These are phyloP conservation scores for Drosophila equinoxialis DNA, from an alignment of 1,140 invertebrate species.

Conservation along the genomic window DNA sequence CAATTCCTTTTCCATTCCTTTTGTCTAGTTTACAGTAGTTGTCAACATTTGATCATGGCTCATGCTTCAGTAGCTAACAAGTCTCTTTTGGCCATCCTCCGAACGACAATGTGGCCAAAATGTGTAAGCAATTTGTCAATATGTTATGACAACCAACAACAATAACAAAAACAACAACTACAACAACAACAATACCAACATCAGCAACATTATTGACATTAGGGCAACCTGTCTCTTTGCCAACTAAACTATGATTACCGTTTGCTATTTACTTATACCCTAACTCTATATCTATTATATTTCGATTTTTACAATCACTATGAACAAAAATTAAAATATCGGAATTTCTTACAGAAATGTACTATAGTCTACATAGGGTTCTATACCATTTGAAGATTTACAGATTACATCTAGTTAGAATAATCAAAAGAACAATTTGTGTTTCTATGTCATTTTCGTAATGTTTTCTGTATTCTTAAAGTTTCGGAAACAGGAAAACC, in stretches of 20 bases:
- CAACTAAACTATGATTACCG: constrained; percentile 78
- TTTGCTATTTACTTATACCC: constrained; percentile 46
- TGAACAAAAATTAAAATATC: neutral
- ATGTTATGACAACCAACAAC: constrained; percentile 66
- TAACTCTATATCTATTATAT: constrained; percentile 3
- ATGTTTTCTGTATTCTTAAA: too few relatives aligned
- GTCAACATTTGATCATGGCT: constrained; percentile 65
- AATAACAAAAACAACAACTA: constrained; percentile 30
- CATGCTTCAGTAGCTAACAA: constrained; percentile 69
- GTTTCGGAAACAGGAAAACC: too few relatives aligned
- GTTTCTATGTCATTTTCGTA: too few relatives aligned
- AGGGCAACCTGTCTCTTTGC: constrained; percentile 76
- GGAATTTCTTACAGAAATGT: too few relatives aligned
- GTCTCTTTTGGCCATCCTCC: constrained; percentile 29
- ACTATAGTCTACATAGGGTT: too few relatives aligned
- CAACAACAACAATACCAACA: constrained; percentile 22
- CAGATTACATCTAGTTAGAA: too few relatives aligned
- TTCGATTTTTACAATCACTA: neutral
- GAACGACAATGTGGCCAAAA: constrained; percentile 68
- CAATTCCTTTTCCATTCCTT: neutral
- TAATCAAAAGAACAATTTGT: too few relatives aligned
- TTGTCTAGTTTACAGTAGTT: constrained; percentile 22
- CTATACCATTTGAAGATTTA: too few relatives aligned
- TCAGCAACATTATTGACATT: constrained; percentile 73
- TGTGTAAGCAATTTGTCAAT: constrained; percentile 78